Evolutionary conservation across 2,113 vertebrate species (phyloP).

Genomic region (Rafetus swinhoei): DNA sequence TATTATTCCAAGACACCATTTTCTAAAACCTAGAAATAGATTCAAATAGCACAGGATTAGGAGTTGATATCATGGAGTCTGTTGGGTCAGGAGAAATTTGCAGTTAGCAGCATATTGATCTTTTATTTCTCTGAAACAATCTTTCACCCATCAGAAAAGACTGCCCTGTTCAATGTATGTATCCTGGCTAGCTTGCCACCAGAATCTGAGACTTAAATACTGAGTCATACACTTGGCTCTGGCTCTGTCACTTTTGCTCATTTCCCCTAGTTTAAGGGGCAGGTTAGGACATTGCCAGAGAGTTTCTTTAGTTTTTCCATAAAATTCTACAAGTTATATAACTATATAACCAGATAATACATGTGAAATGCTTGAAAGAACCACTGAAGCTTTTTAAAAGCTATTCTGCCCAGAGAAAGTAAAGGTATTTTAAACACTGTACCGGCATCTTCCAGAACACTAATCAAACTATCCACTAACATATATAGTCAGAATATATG

Average conservation of each 20-base stretch:
- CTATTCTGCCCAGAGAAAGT: too few relatives aligned
- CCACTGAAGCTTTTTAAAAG: too few relatives aligned
- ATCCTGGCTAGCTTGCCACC: background rate
- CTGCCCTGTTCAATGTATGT: background rate
- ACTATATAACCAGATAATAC: too few relatives aligned
- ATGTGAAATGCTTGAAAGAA: too few relatives aligned
- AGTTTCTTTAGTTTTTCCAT: too few relatives aligned
- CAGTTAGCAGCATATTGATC: background rate
- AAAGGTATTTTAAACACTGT: too few relatives aligned
- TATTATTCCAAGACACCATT: constrained; percentile 49
- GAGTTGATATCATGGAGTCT: constrained; percentile 4
- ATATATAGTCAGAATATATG: too few relatives aligned
- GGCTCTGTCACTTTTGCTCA: background rate
- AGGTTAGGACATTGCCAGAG: background rate
- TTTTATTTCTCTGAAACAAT: background rate
- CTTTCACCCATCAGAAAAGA: background rate
- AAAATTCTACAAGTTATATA: too few relatives aligned
- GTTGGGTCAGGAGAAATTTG: background rate
- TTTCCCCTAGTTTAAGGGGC: background rate
- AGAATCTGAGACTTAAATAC: background rate
- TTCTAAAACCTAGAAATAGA: constrained; percentile 14
- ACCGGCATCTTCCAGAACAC: too few relatives aligned
- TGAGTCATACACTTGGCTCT: background rate
- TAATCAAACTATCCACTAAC: too few relatives aligned
- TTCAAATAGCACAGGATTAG: background rate